Evolutionary conservation across 1,140 invertebrate species (phyloP).

Genomic region (Ceratosolen fusciceps): DNA sequence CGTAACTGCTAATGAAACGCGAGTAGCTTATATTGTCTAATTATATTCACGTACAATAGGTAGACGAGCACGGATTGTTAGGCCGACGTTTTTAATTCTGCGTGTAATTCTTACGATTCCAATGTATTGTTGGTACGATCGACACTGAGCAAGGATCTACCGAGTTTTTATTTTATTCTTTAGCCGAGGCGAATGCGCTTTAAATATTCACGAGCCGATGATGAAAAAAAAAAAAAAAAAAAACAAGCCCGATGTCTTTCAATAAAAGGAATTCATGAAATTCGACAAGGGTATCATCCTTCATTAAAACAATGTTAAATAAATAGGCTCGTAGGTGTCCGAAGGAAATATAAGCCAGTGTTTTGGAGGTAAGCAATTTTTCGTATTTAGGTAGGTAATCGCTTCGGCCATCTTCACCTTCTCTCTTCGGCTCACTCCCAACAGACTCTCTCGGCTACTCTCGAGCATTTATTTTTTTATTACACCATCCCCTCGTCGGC

Average conservation of each 20-base stretch:
- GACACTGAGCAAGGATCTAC: too few species aligned
- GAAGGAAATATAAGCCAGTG: background rate
- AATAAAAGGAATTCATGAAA: background rate
- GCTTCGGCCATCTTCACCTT: conserved; percentile 43
- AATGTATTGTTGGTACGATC: too few species aligned
- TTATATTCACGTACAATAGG: too few species aligned
- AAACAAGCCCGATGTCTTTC: background rate
- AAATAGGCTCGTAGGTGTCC: background rate
- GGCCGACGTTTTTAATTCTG: too few species aligned
- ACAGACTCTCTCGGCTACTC: background rate
- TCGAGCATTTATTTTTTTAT: conserved; percentile 40
- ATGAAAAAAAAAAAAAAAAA: too few species aligned
- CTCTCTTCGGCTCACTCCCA: background rate
- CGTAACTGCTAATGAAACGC: too few species aligned
- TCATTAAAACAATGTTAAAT: background rate
- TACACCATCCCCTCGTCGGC: conserved; percentile 48
- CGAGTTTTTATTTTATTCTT: too few species aligned
- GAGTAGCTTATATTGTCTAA: too few species aligned
- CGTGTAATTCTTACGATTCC: too few species aligned
- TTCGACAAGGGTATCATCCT: background rate
- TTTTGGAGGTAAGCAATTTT: conserved; percentile 16
- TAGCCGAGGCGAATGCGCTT: too few species aligned
- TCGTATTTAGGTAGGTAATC: conserved; percentile 13
- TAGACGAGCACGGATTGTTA: too few species aligned
- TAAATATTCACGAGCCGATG: too few species aligned